Evolutionary conservation across 2,113 vertebrate genomes (phyloP).

Genomic region (Tyrannus savana): DNA sequence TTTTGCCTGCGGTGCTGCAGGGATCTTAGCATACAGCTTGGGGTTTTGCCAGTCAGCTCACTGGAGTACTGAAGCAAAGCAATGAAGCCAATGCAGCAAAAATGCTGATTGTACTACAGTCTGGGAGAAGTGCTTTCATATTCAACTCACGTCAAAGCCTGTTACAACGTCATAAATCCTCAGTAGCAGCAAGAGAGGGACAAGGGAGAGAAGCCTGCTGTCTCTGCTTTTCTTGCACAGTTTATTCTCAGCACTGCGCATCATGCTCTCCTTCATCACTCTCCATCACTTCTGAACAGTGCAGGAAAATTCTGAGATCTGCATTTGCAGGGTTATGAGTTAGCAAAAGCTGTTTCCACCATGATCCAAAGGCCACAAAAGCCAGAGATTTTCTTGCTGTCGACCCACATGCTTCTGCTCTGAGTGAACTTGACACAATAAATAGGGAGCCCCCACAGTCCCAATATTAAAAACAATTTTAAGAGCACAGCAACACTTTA

Average conservation of each 20-base stretch:
- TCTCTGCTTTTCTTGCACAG: neutral
- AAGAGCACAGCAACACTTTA: neutral
- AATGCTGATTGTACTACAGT: neutral
- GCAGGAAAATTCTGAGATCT: neutral
- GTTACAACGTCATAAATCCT: neutral
- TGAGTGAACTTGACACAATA: neutral
- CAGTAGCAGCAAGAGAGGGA: neutral
- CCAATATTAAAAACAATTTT: neutral
- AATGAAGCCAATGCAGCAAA: slow-evolving; percentile 43
- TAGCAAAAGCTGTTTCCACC: neutral
- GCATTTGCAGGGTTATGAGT: neutral
- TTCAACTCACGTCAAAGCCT: neutral
- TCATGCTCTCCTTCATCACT: neutral
- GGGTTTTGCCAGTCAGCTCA: neutral
- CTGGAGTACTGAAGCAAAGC: neutral
- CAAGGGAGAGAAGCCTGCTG: neutral
- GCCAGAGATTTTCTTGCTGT: neutral
- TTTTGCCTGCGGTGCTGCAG: neutral
- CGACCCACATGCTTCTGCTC: neutral
- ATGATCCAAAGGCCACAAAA: neutral
- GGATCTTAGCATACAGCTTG: neutral
- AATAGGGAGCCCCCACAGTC: neutral
- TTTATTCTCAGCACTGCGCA: neutral
- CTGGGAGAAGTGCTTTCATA: neutral
- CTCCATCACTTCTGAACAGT: neutral